A percentile compares a stretch with the other conserved stretches of the same genome.
phyloP scores from a whole-genome alignment of 35 echinoderm and acorn worm genomes.

The Stichopus chloronotus region DNA sequence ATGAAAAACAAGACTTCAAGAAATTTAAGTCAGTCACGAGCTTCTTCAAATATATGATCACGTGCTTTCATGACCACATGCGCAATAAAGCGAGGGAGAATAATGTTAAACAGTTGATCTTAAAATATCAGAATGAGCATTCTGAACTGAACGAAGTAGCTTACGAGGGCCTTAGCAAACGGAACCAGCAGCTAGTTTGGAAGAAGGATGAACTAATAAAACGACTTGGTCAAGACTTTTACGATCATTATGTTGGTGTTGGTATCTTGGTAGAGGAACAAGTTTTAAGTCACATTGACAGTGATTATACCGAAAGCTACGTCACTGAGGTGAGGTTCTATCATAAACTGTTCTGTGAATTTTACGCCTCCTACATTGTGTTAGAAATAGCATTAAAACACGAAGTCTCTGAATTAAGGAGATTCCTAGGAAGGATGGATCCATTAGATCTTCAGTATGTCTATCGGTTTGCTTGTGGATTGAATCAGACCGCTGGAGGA shows the following conservation, averaged over 20 bases:
- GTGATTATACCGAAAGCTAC: neutral
- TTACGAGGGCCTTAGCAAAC: neutral
- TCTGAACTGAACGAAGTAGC: neutral
- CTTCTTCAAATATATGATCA: too few species aligned
- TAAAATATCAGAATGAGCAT: neutral
- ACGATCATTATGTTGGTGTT: conserved; percentile 8
- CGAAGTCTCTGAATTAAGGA: neutral
- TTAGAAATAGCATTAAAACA: neutral
- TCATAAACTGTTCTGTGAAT: neutral
- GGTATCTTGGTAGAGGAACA: neutral
- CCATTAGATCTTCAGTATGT: too few species aligned
- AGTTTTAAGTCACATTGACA: neutral
- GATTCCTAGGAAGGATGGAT: neutral
- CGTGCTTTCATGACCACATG: too few species aligned
- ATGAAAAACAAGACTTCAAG: too few species aligned
- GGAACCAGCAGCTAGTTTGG: neutral
- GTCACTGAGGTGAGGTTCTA: neutral
- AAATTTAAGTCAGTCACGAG: too few species aligned
- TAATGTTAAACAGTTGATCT: too few species aligned
- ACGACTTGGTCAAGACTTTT: neutral
- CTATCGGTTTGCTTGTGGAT: too few species aligned
- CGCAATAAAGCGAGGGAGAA: too few species aligned
- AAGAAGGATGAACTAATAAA: neutral
- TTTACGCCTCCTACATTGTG: neutral
- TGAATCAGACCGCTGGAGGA: too few species aligned